Percentiles rank a stretch among this genome's conserved stretches.
Conservation (phyloP, 2,888 invertebrate genomes). For the Isotomurus palustris region DNA sequence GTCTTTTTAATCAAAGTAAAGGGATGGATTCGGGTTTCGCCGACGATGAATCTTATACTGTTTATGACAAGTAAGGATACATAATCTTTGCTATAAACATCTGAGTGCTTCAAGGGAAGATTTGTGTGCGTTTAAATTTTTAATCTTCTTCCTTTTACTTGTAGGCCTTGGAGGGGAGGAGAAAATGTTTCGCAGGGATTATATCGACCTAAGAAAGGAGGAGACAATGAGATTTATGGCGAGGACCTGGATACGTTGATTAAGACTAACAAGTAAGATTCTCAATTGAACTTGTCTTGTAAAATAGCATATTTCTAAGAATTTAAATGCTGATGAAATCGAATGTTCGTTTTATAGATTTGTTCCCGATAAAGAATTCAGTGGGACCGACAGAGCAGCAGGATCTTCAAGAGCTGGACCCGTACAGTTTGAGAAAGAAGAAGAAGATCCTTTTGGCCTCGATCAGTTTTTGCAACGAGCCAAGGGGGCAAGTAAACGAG, state of each 20-base stretch:
- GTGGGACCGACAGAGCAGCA: conserved; percentile 73
- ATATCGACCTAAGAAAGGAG: conserved; percentile 79
- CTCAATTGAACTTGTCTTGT: not conserved
- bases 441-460: conserved; percentile 92
- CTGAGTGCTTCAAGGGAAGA: not conserved
- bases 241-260: conserved; percentile 84
- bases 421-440: conserved; percentile 86
- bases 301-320: not conserved
- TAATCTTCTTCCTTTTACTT: conserved; percentile 4
- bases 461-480: conserved; percentile 98
- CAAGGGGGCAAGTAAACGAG: conserved; percentile 69
- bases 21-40: conserved; percentile 93
- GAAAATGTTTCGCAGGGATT: conserved; percentile 81
- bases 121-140: not conserved
- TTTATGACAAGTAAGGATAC: conserved; percentile 74
- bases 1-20: conserved; percentile 88
- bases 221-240: conserved; percentile 85
- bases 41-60: conserved; percentile 95
- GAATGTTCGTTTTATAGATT: conserved; percentile 60
- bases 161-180: conserved; percentile 81
- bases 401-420: conserved; percentile 74
- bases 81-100: not conserved
- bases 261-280: conserved; percentile 68
- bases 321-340: not conserved
- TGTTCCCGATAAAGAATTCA: conserved; percentile 95